A percentile compares a stretch with the other conserved stretches of the same genome.
Evolutionary conservation across 2,888 invertebrate species (phyloP).

Genomic region (Leucania comma): DNA sequence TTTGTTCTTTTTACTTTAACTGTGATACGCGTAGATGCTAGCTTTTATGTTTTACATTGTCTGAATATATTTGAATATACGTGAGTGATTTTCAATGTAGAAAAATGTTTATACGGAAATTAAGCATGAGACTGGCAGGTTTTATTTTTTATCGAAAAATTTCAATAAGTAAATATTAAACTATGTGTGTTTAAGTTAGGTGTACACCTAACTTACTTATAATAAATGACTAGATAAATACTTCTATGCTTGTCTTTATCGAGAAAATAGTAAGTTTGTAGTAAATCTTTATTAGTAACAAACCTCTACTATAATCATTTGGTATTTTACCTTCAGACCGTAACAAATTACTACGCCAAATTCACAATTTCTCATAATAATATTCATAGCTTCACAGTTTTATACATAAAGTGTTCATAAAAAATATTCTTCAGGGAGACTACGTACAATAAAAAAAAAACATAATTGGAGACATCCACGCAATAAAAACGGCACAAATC

Average conservation of each 20-base stretch:
- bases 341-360: not conserved
- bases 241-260: not conserved
- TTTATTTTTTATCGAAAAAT: not conserved
- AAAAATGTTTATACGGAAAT: slow-evolving; percentile 25
- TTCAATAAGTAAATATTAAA: not conserved
- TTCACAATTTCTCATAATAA: slow-evolving; percentile 16
- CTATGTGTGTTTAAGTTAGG: not conserved
- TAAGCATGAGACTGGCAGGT: not conserved
- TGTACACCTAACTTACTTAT: not conserved
- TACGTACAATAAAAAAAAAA: slow-evolving; percentile 16
- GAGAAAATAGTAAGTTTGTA: not conserved
- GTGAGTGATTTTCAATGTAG: slow-evolving; percentile 42
- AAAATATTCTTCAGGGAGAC: not conserved
- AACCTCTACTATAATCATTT: not conserved
- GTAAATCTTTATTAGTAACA: not conserved
- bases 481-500: slow-evolving; percentile 28
- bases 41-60: slow-evolving; percentile 33
- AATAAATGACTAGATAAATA: too few relatives aligned
- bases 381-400: slow-evolving; percentile 10
- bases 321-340: not conserved
- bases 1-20: slow-evolving; percentile 43
- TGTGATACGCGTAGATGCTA: slow-evolving; percentile 11
- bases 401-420: slow-evolving; percentile 21
- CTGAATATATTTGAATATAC: slow-evolving; percentile 44
- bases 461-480: slow-evolving; percentile 12